Evolutionary conservation across 2,888 invertebrate species (phyloP), one percentile per base, ranked within the genome.

Genomic region (Drosophila planitibia): DNA sequence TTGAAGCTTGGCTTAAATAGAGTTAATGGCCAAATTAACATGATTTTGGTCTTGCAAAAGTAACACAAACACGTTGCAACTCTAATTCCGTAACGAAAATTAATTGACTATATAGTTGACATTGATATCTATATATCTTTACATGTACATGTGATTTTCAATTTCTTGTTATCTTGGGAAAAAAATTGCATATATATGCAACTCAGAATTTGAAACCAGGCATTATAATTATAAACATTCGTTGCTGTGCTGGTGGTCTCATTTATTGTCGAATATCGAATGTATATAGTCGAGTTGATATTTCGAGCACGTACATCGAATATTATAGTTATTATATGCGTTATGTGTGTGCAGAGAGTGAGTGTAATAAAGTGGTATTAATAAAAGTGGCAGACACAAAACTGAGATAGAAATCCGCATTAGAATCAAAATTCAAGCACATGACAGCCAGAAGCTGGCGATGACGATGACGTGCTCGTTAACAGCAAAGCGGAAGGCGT

Each of bases 381-480:
- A 41, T 41, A 69, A 35, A 41, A 33, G 10, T 30, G 62, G 65
- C 59, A 81, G 73, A 65, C 57, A 59, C 51, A 70, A 16, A 53
- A 49, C 47, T 49, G 61, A 25, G 64, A 61, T 63, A 60, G 30
- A 72, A 85, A 74, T 83, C 77, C 77, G 89, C 74, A 76, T 79
- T 76, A 84, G 86, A 84, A 80, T 76, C 73, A 72, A 75, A 69
- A 58, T 52, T 59, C 55, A 68, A 70, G 62, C 76, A 70, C 70
- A 72, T 80, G 85, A 84, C 73, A 75, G 59, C 39, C 58, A 47
- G 49, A 79, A 79, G 39, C 49, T 68, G 66, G 66, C 65, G 67
- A 53, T 51, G 63, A 68, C 59, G 57, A 70, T 65, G 70, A 60
- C 66, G 65, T 51, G 74, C 44, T 49, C n/a, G 47, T 49, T 32